phyloP scores from a whole-genome alignment of 2,888 invertebrate species.

The Nomada hirtipes region DNA sequence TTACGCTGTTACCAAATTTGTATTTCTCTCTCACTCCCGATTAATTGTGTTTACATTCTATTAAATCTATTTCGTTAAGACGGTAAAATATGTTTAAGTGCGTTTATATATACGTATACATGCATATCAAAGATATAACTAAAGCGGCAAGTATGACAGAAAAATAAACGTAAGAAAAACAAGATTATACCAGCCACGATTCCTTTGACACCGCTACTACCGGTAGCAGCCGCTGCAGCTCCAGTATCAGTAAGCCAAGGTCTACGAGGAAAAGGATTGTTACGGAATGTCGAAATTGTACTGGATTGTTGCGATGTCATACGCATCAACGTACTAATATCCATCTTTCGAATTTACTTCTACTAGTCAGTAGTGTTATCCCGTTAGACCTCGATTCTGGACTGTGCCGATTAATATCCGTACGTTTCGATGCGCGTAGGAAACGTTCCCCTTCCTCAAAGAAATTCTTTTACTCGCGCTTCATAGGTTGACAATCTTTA shows the following conservation, averaged over 20 bases:
- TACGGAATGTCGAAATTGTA: conserved; percentile 50
- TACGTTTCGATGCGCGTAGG: conserved; percentile 51
- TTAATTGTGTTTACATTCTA: conserved; percentile 21
- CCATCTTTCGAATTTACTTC: conserved; percentile 72
- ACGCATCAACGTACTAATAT: conserved; percentile 71
- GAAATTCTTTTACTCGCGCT: conserved; percentile 47
- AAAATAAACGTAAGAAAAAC: not conserved
- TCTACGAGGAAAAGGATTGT: conserved; percentile 86
- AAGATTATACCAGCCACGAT: conserved; percentile 90
- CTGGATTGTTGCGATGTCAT: conserved; percentile 56
- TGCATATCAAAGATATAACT: not conserved
- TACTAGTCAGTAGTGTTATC: conserved; percentile 12
- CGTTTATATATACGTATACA: too few relatives aligned
- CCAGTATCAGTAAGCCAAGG: conserved; percentile 91
- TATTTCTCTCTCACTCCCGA: conserved; percentile 1
- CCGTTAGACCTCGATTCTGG: conserved; percentile 53
- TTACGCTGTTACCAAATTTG: not conserved
- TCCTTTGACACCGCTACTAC: conserved; percentile 92
- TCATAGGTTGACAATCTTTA: conserved; percentile 23
- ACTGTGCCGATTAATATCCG: conserved; percentile 66
- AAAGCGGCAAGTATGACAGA: conserved; percentile 2
- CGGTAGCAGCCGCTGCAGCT: conserved; percentile 88
- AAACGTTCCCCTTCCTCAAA: conserved; percentile 55
- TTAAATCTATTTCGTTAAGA: conserved; percentile 27
- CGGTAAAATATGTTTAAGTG: conserved; percentile 15